Evolutionary conservation across 2,113 vertebrate genomes (phyloP).

Genomic region (Euleptes europaea): DNA sequence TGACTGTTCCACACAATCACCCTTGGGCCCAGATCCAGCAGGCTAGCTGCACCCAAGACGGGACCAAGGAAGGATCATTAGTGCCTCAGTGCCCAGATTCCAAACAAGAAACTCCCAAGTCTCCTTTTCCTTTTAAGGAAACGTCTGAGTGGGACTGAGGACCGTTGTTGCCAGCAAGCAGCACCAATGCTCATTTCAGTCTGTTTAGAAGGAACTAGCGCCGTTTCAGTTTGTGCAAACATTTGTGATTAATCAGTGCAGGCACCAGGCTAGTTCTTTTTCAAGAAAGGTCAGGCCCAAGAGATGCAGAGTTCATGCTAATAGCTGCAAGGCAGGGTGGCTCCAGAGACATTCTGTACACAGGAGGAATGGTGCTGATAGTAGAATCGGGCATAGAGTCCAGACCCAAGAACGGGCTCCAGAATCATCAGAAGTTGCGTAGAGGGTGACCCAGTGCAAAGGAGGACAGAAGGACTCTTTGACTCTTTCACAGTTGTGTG

Average conservation of each 20-base stretch:
- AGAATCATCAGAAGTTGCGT: background rate
- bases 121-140: conserved; percentile 83
- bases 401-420: background rate
- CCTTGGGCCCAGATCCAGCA: background rate
- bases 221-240: conserved; percentile 69
- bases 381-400: background rate
- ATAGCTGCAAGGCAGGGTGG: conserved; percentile 17
- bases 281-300: conserved; percentile 65
- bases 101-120: conserved; percentile 63
- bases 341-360: conserved; percentile 3
- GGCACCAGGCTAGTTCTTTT: conserved; percentile 67
- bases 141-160: conserved; percentile 61
- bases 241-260: conserved; percentile 61
- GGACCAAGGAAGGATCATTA: conserved; percentile 4
- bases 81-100: conserved; percentile 43
- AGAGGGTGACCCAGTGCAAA: background rate
- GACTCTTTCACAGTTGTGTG: background rate
- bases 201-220: conserved; percentile 74
- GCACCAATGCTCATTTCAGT: conserved; percentile 62
- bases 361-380: background rate
- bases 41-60: background rate
- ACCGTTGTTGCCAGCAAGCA: conserved; percentile 51
- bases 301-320: conserved; percentile 50
- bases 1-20: background rate
- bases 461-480: background rate